These are phyloP conservation scores for Brienomyrus longianalis DNA, from an alignment of 2,113 vertebrate species.

Conservation along the genomic window DNA sequence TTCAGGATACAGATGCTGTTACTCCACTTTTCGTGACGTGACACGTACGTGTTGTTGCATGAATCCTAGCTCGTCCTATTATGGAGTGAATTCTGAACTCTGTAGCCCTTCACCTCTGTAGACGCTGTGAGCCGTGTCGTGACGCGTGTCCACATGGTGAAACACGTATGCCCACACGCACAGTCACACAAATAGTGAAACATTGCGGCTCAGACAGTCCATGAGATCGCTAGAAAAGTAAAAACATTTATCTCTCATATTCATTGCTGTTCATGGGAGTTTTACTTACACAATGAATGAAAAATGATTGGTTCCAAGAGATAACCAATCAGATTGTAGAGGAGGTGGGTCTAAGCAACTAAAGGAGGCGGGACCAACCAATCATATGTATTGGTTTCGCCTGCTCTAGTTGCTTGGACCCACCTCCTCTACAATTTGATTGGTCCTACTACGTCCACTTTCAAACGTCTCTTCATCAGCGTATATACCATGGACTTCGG, in stretches of 20 bases:
- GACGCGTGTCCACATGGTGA: background rate
- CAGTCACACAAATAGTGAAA: background rate
- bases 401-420: too few species aligned
- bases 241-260: background rate
- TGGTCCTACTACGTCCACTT: too few species aligned
- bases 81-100: background rate
- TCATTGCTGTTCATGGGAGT: background rate
- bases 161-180: background rate
- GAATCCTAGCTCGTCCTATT: background rate
- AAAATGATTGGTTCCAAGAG: too few species aligned
- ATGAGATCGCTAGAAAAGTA: background rate
- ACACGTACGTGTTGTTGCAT: background rate
- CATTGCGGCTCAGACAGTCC: background rate
- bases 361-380: too few species aligned
- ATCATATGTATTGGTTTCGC: too few species aligned
- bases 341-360: too few species aligned
- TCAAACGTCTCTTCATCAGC: too few species aligned
- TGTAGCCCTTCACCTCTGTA: background rate
- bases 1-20: background rate
- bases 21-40: background rate
- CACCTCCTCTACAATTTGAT: too few species aligned
- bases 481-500: background rate
- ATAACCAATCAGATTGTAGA: too few species aligned
- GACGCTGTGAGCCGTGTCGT: background rate
- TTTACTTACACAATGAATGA: too few species aligned